Evolutionary conservation across 2,888 invertebrate species (phyloP), one percentile per base, ranked within the genome.

Genomic region (Acholoe squamosa): DNA sequence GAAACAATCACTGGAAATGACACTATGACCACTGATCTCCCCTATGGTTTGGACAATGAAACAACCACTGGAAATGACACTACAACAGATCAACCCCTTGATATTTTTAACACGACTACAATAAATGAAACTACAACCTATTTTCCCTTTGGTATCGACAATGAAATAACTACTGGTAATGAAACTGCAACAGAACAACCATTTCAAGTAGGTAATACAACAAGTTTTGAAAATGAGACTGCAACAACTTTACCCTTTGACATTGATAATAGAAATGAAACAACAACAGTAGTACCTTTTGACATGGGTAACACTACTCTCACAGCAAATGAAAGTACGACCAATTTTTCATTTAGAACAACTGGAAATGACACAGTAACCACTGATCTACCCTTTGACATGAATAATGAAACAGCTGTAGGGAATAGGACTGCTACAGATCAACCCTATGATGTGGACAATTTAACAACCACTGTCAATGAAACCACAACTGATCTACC

Each of bases 51-150:
- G 5, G 61, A 80, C 33, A 43, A 80, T 14, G 33, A 16, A 22
- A 71, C 71, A 14, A 80, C 80, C 7, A 80, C n/a, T 22, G 80
- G n/a, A 80, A 80, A 80, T 80, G 22, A 16, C 5, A 80, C 80
- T 22, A 33, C 22, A 34, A 80, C 80, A 0, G 25, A 25, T 28
- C 14, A 28, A 71, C 71, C 71, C 7, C 7, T 67, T 22, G 71
- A 28, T 0, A 71, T 71, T 3, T 25, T 7, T 28, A 71, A 71
- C 25, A 71, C 71, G 28, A 71, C n/a, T 14, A 71, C 71, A 7
- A 14, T 1, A n/a, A n/a, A n/a, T 61, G 25, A 19, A n/a, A n/a
- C 61, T n/a, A n/a, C 61, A n/a, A 61, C 61, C 5, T 5, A 61
- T n/a, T n/a, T 61, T 3, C 61, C 61, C 61, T n/a, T 61, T 61